Evolutionary conservation across 2,797 vertebrate species (phyloP).

Genomic region (Oreonectes daqikongensis): DNA sequence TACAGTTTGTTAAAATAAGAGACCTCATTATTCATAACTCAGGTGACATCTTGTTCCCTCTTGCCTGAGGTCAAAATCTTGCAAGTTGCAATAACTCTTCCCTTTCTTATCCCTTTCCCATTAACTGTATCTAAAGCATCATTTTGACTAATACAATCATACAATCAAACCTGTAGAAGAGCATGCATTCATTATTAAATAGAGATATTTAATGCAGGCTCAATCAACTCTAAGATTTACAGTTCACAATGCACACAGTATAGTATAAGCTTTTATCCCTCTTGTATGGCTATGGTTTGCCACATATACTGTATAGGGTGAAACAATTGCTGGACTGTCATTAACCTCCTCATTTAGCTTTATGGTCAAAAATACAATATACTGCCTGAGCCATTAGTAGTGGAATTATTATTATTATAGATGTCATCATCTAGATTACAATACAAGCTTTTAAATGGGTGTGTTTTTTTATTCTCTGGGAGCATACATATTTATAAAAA

Average conservation of each 20-base stretch:
- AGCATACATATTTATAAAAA: too few species aligned
- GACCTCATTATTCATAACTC: slow-evolving; percentile 13
- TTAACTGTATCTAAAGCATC: slow-evolving; percentile 8
- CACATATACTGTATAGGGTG: neutral
- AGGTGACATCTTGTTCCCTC: slow-evolving; percentile 11
- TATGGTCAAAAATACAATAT: neutral
- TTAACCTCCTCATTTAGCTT: slow-evolving; percentile 10
- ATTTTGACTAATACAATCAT: neutral
- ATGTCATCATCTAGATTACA: neutral
- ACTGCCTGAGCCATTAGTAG: neutral
- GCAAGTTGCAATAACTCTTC: slow-evolving; percentile 7
- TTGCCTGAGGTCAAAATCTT: slow-evolving; percentile 29
- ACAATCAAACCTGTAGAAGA: neutral
- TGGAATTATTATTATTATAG: neutral
- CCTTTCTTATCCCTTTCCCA: neutral
- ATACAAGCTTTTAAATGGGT: neutral
- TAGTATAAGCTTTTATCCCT: neutral
- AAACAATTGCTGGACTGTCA: neutral
- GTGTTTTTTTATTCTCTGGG: too few species aligned
- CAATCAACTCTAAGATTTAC: too few species aligned
- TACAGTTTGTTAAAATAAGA: slow-evolving; percentile 20
- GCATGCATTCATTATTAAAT: neutral
- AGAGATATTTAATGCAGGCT: neutral
- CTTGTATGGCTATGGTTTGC: neutral
- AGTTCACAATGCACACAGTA: neutral